Conservation (phyloP, 2,113 vertebrate genomes). For the Eublepharis macularius region DNA sequence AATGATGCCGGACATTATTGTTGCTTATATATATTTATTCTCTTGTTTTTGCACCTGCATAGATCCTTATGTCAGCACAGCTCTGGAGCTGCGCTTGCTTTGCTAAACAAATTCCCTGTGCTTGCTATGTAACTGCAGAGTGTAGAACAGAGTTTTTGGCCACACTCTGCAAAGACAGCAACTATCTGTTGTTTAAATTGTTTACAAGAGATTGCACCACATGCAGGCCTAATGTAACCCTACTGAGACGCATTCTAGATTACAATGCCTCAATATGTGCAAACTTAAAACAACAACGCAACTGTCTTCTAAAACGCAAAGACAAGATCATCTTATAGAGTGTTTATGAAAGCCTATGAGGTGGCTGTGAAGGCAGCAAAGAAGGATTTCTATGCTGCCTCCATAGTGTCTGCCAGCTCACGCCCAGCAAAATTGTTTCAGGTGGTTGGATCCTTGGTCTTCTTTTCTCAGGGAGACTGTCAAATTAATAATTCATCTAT, state of each 20-base stretch:
- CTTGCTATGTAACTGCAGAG: constrained; percentile 11
- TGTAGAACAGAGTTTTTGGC: constrained; percentile 8
- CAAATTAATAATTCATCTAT: too few relatives aligned
- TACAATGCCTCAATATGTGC: constrained; percentile 11
- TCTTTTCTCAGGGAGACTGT: too few relatives aligned
- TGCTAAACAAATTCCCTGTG: constrained; percentile 32
- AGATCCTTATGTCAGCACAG: constrained; percentile 23
- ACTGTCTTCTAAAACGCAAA: constrained; percentile 25
- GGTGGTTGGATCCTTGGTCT: too few relatives aligned
- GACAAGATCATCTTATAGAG: too few relatives aligned
- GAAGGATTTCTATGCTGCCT: too few relatives aligned
- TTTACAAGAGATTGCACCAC: constrained; percentile 1
- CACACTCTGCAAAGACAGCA: neutral
- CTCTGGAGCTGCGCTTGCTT: neutral
- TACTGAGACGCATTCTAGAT: neutral
- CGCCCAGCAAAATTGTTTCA: too few relatives aligned
- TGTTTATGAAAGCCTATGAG: too few relatives aligned
- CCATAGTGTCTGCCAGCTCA: too few relatives aligned
- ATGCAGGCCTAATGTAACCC: neutral
- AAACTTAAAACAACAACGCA: neutral
- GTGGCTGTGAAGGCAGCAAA: too few relatives aligned
- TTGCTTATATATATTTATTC: constrained; percentile 18
- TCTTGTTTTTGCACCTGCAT: constrained; percentile 25
- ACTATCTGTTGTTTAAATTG: neutral
- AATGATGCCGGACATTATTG: constrained; percentile 17